These are phyloP conservation scores for Leptobrachium leishanense DNA, from an alignment of 2,113 vertebrate species.

Conservation along the genomic window DNA sequence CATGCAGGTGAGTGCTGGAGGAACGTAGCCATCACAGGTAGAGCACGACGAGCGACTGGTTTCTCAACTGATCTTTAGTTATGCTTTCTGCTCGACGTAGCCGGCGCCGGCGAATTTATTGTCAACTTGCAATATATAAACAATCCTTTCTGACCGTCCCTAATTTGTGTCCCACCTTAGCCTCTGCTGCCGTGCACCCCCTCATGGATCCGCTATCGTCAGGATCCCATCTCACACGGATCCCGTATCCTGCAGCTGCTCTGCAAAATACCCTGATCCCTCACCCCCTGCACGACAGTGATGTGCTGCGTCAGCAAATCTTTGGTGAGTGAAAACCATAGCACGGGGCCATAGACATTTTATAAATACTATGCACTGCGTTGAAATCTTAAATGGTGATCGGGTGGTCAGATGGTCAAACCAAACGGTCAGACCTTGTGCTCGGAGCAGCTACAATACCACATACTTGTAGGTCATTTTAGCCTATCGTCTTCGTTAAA, in stretches of 20 bases:
- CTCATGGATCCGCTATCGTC: slow-evolving; percentile 95
- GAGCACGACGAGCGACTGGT: too few species aligned
- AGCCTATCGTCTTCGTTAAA: too few species aligned
- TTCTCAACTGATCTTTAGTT: not conserved
- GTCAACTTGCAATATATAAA: not conserved
- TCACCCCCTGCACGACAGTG: slow-evolving; percentile 96
- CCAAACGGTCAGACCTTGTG: too few species aligned
- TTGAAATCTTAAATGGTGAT: too few species aligned
- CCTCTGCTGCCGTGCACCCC: slow-evolving; percentile 95
- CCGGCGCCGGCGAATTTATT: not conserved
- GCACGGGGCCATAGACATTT: too few species aligned
- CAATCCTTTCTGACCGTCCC: not conserved
- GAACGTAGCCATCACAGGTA: fast-evolving
- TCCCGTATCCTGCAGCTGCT: slow-evolving; percentile 92
- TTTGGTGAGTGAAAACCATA: slow-evolving; percentile 89
- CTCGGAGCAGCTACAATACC: too few species aligned
- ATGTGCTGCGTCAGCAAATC: slow-evolving; percentile 97
- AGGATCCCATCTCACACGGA: slow-evolving; percentile 92
- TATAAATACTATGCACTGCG: too few species aligned
- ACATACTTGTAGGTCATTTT: too few species aligned
- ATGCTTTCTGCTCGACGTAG: not conserved
- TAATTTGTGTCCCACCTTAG: slow-evolving; percentile 61
- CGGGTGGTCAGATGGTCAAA: too few species aligned
- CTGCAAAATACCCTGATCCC: slow-evolving; percentile 92
- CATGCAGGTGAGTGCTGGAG: slow-evolving; percentile 70